Base-by-base conservation (phyloP, 2,113 vertebrate genomes). In the Tachycineta bicolor region DNA sequence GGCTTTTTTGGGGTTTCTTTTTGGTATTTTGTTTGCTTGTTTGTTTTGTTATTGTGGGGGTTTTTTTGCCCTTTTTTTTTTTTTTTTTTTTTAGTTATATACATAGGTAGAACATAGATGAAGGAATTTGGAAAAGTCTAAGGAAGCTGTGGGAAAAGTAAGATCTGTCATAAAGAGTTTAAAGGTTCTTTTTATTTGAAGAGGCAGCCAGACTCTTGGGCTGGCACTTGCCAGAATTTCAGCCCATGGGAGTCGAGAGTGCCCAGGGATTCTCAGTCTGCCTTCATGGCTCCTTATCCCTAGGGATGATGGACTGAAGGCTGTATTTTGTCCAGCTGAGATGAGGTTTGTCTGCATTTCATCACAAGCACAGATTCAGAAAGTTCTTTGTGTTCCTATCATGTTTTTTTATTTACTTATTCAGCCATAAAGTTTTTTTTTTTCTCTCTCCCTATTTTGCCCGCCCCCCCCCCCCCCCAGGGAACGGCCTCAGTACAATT, bases 381-480 rank as follows among this genome's bases (percentile, higher is more conserved):
- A 41, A 28, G 28, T 21, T 20, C 9, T 76, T 47, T 0, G 0
- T 44, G 11, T 43, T 85, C 18, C 7, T 56, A 14, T 43, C 0
- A 0, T 29, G 19, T 7, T 22, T n/a, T 3, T 31, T 55, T 84
- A 15, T 64, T 73, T 56, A 67, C 16, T 87, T 70, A 43, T 14
- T 14, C 19, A 46, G 16, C 5, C 44, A 52, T 22, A 37, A 49
- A 79, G 7, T 14, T 52, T 62, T 49, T 22, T 49, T 22, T 80
- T 81, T 37, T 9, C 37, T 37, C 37, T 37, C 37, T 37, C 37
- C 37, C 37, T 37, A 37, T 37, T 37, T 37, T n/a, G n/a, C n/a
- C n/a, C n/a, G n/a, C n/a, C n/a, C n/a, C n/a, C n/a, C n/a, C n/a
- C n/a, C n/a, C n/a, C n/a, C 37, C 37, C 37, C 47, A 43, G 39